Base-by-base conservation (phyloP, 2,113 vertebrate genomes). In the Amblyopsis rosae region DNA sequence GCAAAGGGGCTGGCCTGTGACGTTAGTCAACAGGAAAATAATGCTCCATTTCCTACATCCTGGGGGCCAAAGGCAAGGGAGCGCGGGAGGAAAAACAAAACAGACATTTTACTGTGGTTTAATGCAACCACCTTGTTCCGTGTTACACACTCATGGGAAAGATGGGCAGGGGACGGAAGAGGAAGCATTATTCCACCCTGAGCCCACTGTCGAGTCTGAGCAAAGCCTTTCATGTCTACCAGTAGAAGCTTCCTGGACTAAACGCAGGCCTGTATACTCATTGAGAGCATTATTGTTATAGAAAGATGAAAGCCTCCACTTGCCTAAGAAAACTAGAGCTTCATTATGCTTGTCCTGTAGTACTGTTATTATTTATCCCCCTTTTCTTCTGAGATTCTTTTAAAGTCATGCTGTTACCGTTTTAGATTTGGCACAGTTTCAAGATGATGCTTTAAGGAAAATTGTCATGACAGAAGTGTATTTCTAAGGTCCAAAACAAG, bases 1-100 rank as follows among this genome's bases (percentile, higher is more conserved):
- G 95, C 94, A 93, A 84, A 92, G 87, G 89, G 92, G 88, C 90
- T 89, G 90, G 87, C 77, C 86, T 72, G 77, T 92, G 90, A 91
- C 90, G 89, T 91, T 79, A 89, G 86, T 82, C 86, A 77, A 78
- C 73, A 77, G 78, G 86, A 87, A 90, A 90, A 89, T 87, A 88
- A 92, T 89, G 87, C 87, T 92, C 79, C 46, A 90, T 92, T 93
- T 92, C 91, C 92, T 92, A 82, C 92, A 92, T 91, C 89, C 86
- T 54, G 73, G 90, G 92, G 90, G 91, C 89, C 82, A 88, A 66
- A 75, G 67, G 72, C 6, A 4, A 69, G 88, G 86, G 91, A 57
- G 86, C 58, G 62, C 51, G 60, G 64, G 71, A 66, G 55, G 54
- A 54, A 77, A 51, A 74, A 63, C 65, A 45, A 75, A 76, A 84